Percentiles rank a stretch among this genome's conserved stretches.
phyloP scores from a whole-genome alignment of 2,797 vertebrate species.

The Phrynocephalus forsythii region DNA sequence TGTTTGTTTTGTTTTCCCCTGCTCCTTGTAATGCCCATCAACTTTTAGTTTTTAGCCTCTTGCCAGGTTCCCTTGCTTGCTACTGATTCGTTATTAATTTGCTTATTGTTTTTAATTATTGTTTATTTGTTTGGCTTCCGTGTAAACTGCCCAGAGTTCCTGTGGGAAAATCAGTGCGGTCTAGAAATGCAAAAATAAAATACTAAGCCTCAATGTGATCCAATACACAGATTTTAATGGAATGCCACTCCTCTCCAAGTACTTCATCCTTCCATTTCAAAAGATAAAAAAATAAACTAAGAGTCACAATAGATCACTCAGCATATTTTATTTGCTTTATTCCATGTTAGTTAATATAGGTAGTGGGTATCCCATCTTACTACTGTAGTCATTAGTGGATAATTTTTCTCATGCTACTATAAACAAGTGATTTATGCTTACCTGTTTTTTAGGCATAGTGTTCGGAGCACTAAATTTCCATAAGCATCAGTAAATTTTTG shows the following conservation, averaged over 20 bases:
- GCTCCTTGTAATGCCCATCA: too few species aligned
- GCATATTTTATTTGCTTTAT: background rate
- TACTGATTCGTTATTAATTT: too few species aligned
- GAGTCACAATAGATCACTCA: background rate
- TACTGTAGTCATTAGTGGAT: background rate
- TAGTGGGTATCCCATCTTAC: background rate
- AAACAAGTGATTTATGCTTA: slow-evolving; percentile 58
- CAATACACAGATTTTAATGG: background rate
- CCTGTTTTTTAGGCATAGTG: slow-evolving; percentile 91
- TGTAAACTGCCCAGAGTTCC: too few species aligned
- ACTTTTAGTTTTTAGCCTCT: too few species aligned
- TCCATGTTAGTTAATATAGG: background rate
- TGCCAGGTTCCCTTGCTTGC: too few species aligned
- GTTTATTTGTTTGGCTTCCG: too few species aligned
- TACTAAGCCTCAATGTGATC: background rate
- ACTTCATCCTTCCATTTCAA: background rate
- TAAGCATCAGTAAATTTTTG: slow-evolving; percentile 93
- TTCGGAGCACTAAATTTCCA: slow-evolving; percentile 88
- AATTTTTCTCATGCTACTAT: background rate
- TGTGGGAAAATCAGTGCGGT: too few species aligned
- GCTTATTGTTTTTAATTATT: too few species aligned
- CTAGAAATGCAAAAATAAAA: background rate
- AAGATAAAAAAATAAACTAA: background rate
- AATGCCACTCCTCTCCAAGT: background rate
- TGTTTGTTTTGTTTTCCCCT: too few species aligned